Evolutionary conservation across 2,888 invertebrate genomes (phyloP).

Genomic region (Hydrotaea diabolus): DNA sequence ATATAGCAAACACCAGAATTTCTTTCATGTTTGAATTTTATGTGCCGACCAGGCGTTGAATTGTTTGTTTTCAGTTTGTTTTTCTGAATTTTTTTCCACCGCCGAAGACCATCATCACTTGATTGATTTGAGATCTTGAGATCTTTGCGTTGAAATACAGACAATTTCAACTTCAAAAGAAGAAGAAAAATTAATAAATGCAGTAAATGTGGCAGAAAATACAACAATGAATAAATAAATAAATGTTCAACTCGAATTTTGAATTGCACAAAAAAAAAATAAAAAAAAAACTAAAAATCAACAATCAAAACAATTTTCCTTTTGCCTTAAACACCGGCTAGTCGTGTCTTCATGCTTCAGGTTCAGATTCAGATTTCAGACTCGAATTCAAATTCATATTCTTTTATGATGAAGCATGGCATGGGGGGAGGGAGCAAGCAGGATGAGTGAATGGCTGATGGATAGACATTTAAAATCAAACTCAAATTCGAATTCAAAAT

Average conservation of each 20-base stretch:
- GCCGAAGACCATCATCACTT: conserved; percentile 33
- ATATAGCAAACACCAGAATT: not conserved
- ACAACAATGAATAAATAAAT: conserved; percentile 7
- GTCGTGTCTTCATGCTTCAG: not conserved
- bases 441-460: too few species aligned
- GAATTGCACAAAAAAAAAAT: not conserved
- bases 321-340: not conserved
- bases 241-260: not conserved
- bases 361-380: not conserved
- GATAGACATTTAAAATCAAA: conserved; percentile 3
- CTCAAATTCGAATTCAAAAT: not conserved
- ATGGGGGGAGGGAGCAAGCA: not conserved
- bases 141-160: conserved; percentile 44
- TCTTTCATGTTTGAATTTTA: not conserved
- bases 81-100: not conserved
- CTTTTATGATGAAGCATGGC: not conserved
- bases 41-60: not conserved
- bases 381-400: not conserved
- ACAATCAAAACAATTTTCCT: not conserved
- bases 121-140: conserved; percentile 61
- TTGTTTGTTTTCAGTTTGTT: not conserved
- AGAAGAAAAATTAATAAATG: not conserved
- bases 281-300: not conserved
- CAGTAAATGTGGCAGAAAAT: not conserved
- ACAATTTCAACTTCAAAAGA: not conserved